These are phyloP conservation scores for Geococcyx californianus DNA, from an alignment of 2,113 vertebrate genomes.

Conservation along the genomic window DNA sequence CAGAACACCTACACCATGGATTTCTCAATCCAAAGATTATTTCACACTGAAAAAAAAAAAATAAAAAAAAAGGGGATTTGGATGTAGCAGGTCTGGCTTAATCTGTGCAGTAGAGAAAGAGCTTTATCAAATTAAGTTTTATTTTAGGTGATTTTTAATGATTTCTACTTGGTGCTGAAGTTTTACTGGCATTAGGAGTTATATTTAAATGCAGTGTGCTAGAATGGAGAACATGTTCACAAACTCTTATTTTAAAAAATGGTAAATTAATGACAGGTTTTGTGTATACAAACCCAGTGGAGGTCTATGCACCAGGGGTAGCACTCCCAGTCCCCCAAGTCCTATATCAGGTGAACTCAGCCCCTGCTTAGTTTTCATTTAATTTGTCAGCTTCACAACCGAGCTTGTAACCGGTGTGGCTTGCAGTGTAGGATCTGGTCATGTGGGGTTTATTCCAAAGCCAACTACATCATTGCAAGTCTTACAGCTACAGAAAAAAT, in stretches of 20 bases:
- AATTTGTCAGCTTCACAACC: neutral
- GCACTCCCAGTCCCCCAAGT: neutral
- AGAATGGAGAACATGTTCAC: slow-evolving; percentile 22
- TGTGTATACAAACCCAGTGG: neutral
- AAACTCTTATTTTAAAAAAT: neutral
- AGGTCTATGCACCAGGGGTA: neutral
- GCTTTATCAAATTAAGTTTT: neutral
- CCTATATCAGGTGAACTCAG: neutral
- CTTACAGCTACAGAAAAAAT: neutral
- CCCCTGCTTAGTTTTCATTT: neutral
- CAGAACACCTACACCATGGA: neutral
- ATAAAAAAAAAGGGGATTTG: neutral
- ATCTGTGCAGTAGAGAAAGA: neutral
- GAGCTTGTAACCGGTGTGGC: neutral
- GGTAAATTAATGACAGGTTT: neutral
- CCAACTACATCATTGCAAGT: neutral
- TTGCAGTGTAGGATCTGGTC: neutral
- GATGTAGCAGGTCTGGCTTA: neutral
- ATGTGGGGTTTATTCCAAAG: neutral
- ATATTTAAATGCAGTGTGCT: neutral
- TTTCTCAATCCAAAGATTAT: slow-evolving; percentile 28
- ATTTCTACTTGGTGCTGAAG: slow-evolving; percentile 48
- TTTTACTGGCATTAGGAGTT: neutral
- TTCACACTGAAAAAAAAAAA: neutral
- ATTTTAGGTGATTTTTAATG: neutral